Evolutionary conservation across 2,113 vertebrate genomes (phyloP), one percentile per base, ranked within the genome.

Genomic region (Malurus elegans): DNA sequence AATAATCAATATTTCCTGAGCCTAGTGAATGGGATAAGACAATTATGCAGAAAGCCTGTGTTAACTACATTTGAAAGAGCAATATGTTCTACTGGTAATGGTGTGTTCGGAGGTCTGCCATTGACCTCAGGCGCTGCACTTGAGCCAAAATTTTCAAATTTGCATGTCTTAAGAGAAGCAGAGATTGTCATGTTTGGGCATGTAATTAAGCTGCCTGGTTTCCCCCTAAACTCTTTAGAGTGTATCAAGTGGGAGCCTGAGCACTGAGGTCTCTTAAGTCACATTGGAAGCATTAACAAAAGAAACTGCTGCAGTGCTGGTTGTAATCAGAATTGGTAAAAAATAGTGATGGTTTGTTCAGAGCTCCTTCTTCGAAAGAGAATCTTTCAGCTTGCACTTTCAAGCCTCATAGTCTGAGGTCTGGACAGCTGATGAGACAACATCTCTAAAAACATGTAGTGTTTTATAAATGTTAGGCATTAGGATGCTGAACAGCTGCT

Each of bases 1-100:
- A 82, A 36, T 83, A 88, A 87, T 92, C 81, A 82, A 28, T 93
- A 90, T 86, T 80, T 93, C 47, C 67, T 78, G 67, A 50, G 31
- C 62, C 47, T 40, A n/a, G 60, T 80, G 56, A 88, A 60, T 79
- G 38, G 66, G 69, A 34, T 78, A 61, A 91, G 50, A 36, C 83
- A 66, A 80, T 83, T 86, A 47, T 60, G 31, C n/a, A 80, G 90
- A 69, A 69, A 92, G 24, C 34, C 40, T 80, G 4, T 8, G 24
- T 86, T 88, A 86, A 60, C 48, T 83, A 24, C 47, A 70, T 66
- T 66, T 79, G 42, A 67, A 86, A 78, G 53, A 93, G 3, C 66
- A 80, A 40, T 64, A 34, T 25, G 31, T 64, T 88, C 18, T 83
- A 1, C 36, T 2, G 6, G 31, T 90, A 29, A 28, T 36, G 40